These are phyloP conservation scores for Geodia barretti DNA, from an alignment of 37 sponge, comb jelly and placozoan genomes.

Conservation along the genomic window DNA sequence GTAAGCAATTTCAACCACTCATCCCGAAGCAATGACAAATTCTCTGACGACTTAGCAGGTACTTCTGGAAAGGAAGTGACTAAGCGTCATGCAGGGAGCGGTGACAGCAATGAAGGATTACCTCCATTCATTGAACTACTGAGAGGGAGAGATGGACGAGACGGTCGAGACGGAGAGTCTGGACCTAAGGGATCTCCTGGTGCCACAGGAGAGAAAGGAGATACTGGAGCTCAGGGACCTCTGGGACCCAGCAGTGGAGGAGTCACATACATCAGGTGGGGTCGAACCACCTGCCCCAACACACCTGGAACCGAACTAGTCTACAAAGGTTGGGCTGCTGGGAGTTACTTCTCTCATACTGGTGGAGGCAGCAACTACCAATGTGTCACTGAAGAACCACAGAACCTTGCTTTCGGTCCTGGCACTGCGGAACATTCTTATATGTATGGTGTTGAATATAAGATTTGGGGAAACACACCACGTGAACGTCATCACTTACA, in stretches of 20 bases:
- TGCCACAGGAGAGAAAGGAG: too few relatives aligned
- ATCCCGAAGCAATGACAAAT: too few relatives aligned
- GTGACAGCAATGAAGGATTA: background rate
- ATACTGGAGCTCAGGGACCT: too few relatives aligned
- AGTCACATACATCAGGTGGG: background rate
- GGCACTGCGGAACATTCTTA: background rate
- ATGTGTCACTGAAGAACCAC: constrained; percentile 15
- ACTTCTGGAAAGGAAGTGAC: too few relatives aligned
- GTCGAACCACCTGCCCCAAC: constrained; percentile 8
- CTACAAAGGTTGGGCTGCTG: background rate
- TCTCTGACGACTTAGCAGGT: too few relatives aligned
- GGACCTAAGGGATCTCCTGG: too few relatives aligned
- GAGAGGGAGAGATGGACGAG: constrained; percentile 44
- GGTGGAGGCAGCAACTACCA: constrained; percentile 16
- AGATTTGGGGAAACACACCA: constrained; percentile 3
- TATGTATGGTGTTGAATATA: constrained; percentile 42
- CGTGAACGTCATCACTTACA: background rate
- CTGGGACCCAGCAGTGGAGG: too few relatives aligned
- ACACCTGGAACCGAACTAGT: background rate
- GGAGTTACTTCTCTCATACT: background rate
- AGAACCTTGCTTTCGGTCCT: constrained; percentile 21
- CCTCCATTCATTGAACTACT: constrained; percentile 22
- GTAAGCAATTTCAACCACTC: too few relatives aligned
- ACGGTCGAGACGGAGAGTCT: constrained; percentile 38
- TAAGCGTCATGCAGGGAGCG: too few relatives aligned